These are phyloP conservation scores for Synergus umbraculus DNA, from an alignment of 2,888 invertebrate species.

Conservation along the genomic window DNA sequence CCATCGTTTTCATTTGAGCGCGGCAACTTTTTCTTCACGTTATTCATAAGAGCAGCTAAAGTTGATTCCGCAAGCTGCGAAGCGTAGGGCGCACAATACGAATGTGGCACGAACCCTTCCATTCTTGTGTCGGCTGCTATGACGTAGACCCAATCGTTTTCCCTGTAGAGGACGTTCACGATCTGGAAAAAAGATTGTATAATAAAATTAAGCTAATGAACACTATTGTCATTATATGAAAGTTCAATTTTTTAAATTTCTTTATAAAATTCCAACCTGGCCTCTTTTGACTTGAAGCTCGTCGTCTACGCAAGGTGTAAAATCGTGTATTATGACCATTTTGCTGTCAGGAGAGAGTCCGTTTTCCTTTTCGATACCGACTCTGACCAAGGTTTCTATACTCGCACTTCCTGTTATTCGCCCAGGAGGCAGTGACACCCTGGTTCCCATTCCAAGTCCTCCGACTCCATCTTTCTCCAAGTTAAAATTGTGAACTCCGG, in stretches of 20 bases:
- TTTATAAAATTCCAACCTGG: conserved; percentile 79
- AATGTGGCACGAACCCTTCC: conserved; percentile 97
- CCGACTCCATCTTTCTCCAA: conserved; percentile 84
- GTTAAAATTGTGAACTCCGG: conserved; percentile 70
- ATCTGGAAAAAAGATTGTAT: conserved; percentile 78
- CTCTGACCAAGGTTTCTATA: conserved; percentile 92
- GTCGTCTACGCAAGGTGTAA: conserved; percentile 96
- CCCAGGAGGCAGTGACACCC: conserved; percentile 90
- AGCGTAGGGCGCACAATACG: conserved; percentile 92
- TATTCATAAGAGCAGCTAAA: conserved; percentile 80
- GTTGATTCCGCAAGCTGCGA: conserved; percentile 85
- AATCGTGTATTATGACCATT: conserved; percentile 96
- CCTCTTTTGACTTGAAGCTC: conserved; percentile 93
- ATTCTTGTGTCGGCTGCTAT: conserved; percentile 92
- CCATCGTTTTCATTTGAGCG: conserved; percentile 77
- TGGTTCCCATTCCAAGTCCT: conserved; percentile 84
- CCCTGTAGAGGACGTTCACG: conserved; percentile 95
- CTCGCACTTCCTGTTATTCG: conserved; percentile 96
- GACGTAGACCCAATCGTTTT: conserved; percentile 98
- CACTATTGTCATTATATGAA: conserved; percentile 12
- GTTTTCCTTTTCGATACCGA: conserved; percentile 95
- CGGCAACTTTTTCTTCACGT: conserved; percentile 91
- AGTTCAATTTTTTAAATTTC: conserved; percentile 28
- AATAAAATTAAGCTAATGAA: conserved; percentile 34
- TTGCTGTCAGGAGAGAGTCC: conserved; percentile 94